Percentiles rank a stretch among this genome's conserved stretches.
Evolutionary conservation across 53 echinoderm and acorn worm genomes (phyloP).

Genomic region (Paracentrotus lividus): DNA sequence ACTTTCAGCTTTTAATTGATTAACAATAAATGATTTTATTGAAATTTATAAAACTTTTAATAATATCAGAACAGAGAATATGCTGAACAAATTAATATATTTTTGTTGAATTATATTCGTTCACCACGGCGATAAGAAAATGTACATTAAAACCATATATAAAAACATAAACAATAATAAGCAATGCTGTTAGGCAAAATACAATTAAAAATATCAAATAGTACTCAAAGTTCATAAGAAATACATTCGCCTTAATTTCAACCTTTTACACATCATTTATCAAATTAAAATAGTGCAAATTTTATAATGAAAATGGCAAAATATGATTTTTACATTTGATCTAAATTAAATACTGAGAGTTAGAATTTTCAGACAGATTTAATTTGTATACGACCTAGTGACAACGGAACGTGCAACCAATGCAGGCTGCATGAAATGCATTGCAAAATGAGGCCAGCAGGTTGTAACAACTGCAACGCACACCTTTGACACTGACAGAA

Average conservation of each 20-base stretch:
- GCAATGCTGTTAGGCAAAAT: background rate
- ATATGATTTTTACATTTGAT: background rate
- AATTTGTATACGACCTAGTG: too few relatives aligned
- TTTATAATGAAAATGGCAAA: background rate
- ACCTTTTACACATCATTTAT: background rate
- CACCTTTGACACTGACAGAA: background rate
- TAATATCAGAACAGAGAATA: background rate
- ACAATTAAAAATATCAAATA: constrained; percentile 17
- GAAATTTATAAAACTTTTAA: background rate
- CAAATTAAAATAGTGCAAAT: background rate
- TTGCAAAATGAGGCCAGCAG: too few relatives aligned
- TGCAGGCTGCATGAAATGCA: too few relatives aligned
- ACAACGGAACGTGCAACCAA: too few relatives aligned
- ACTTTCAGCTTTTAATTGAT: background rate
- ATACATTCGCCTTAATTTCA: background rate
- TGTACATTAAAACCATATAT: background rate
- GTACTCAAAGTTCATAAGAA: constrained; percentile 13
- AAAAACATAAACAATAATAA: background rate
- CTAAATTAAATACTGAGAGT: background rate
- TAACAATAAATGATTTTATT: background rate
- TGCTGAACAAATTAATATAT: background rate
- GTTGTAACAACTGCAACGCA: too few relatives aligned
- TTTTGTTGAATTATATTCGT: background rate
- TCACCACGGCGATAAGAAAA: background rate
- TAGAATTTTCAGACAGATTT: background rate